Percentiles rank a stretch among this genome's conserved stretches.
Evolutionary conservation across 2,888 invertebrate species (phyloP).

Genomic region (Catocala sponsa): DNA sequence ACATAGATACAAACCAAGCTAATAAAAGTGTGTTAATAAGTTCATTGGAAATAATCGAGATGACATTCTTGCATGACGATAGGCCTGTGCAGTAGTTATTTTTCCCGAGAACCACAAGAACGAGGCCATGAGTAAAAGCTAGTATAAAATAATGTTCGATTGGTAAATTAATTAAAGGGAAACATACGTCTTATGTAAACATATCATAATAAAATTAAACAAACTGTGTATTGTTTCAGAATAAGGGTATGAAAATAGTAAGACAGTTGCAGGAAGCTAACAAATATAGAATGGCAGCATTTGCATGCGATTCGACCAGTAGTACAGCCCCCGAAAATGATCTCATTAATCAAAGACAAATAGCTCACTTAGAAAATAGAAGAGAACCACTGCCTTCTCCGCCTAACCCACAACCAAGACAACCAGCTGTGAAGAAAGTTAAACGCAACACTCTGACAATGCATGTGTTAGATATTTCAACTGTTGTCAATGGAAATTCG

Average conservation of each 20-base stretch:
- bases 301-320: conserved; percentile 80
- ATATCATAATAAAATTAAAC: neutral
- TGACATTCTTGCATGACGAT: too few species aligned
- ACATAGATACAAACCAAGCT: too few species aligned
- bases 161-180: too few species aligned
- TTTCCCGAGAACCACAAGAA: too few species aligned
- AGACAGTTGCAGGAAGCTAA: conserved; percentile 84
- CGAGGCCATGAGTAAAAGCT: too few species aligned
- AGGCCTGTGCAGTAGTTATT: too few species aligned
- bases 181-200: too few species aligned
- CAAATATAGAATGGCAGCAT: conserved; percentile 86
- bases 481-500: conserved; percentile 89
- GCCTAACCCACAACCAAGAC: conserved; percentile 68
- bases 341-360: conserved; percentile 83
- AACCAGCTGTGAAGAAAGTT: conserved; percentile 87
- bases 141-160: too few species aligned
- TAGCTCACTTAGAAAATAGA: conserved; percentile 79
- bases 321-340: conserved; percentile 77
- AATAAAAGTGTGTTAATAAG: too few species aligned
- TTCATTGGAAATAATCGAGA: too few species aligned
- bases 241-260: conserved; percentile 82
- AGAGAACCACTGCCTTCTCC: conserved; percentile 71
- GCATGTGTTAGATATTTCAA: conserved; percentile 95
- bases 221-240: conserved; percentile 64
- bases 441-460: conserved; percentile 92